Conservation (phyloP, 1,140 invertebrate genomes). For the Drosophila murphyi region DNA sequence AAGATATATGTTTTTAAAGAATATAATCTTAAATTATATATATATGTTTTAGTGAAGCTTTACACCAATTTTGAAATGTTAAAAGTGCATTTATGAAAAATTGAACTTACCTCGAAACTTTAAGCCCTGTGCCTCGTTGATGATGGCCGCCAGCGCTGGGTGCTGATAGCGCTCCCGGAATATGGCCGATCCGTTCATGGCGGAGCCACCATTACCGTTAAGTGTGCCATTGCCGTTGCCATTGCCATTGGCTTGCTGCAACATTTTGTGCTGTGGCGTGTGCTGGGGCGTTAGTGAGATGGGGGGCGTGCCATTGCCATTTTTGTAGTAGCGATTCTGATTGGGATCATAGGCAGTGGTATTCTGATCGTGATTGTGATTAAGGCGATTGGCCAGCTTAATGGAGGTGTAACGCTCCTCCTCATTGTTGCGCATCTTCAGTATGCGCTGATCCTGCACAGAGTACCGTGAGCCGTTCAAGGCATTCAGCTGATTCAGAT, state of each 20-base stretch:
- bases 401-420: slow-evolving; percentile 80
- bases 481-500: slow-evolving; percentile 78
- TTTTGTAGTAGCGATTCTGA: slow-evolving; percentile 82
- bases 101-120: slow-evolving; percentile 76
- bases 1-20: no score
- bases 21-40: no score
- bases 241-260: slow-evolving; percentile 60
- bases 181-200: slow-evolving; percentile 74
- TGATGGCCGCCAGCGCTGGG: slow-evolving; percentile 81
- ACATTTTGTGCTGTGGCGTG: slow-evolving; percentile 71
- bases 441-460: slow-evolving; percentile 81
- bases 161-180: slow-evolving; percentile 81
- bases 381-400: slow-evolving; percentile 75
- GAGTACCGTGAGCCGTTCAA: slow-evolving; percentile 75
- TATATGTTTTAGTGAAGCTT: no score
- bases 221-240: slow-evolving; percentile 59
- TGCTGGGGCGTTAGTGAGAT: slow-evolving; percentile 75
- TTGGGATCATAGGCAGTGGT: slow-evolving; percentile 75
- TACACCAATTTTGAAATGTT: not conserved
- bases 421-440: slow-evolving; percentile 81
- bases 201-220: slow-evolving; percentile 58
- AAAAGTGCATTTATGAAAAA: not conserved
- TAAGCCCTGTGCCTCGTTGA: slow-evolving; percentile 79
- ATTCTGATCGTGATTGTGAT: slow-evolving; percentile 67
- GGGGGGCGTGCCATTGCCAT: slow-evolving; percentile 74